Evolutionary conservation across 2,113 vertebrate species (phyloP).

Genomic region (Copsychus sechellarum): DNA sequence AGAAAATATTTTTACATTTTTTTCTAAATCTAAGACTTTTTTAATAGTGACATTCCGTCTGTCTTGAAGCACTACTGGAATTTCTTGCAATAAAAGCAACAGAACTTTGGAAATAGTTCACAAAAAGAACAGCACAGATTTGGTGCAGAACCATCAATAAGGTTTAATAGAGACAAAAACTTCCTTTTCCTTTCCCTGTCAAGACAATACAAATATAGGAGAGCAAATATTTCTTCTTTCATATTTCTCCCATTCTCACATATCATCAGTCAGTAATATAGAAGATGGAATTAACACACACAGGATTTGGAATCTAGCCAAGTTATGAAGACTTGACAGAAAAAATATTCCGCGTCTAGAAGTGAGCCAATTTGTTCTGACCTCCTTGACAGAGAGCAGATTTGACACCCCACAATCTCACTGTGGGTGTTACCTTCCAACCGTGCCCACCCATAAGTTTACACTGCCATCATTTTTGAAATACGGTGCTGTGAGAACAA

Average conservation of each 20-base stretch:
- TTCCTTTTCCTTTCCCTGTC: neutral
- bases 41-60: neutral
- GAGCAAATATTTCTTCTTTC: neutral
- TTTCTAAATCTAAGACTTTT: neutral
- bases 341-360: constrained; percentile 6
- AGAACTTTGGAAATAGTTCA: neutral
- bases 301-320: neutral
- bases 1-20: neutral
- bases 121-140: neutral
- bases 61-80: neutral
- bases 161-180: neutral
- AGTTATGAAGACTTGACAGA: neutral
- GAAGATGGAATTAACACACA: neutral
- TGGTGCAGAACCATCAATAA: neutral
- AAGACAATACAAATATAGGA: neutral
- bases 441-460: neutral
- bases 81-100: neutral
- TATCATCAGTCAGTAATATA: neutral
- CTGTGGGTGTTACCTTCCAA: neutral
- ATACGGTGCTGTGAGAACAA: neutral
- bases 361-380: neutral
- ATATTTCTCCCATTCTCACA: neutral
- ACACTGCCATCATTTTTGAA: neutral
- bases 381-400: neutral
- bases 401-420: neutral